These are phyloP conservation scores for Melipona quadrifasciata DNA, from an alignment of 1,140 invertebrate species.

Conservation along the genomic window DNA sequence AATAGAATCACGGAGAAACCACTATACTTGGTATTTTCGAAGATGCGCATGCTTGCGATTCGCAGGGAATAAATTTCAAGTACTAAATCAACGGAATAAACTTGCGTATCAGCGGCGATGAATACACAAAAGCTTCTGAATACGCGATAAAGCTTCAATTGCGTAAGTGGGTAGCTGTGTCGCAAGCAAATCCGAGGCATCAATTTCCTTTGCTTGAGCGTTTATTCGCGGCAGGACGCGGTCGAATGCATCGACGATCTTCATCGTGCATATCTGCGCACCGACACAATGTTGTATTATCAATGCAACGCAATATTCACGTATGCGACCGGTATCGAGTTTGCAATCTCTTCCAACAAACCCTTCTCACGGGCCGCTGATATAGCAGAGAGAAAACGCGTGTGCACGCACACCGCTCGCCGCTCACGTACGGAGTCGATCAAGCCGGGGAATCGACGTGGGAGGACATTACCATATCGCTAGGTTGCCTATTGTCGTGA, in stretches of 20 bases:
- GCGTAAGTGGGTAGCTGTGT: not conserved
- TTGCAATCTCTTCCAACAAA: constrained; percentile 36
- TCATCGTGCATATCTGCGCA: constrained; percentile 27
- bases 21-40: too few species aligned
- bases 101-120: too few species aligned
- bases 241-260: constrained; percentile 32
- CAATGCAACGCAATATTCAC: constrained; percentile 44
- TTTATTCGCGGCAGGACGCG: constrained; percentile 13
- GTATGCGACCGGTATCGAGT: constrained; percentile 38
- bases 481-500: constrained; percentile 68
- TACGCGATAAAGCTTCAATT: not conserved
- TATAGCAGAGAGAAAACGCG: not conserved
- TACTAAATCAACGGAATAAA: not conserved
- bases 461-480: constrained; percentile 73
- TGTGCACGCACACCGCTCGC: not conserved
- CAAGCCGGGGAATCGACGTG: constrained; percentile 59
- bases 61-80: not conserved
- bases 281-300: constrained; percentile 26
- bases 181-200: not conserved
- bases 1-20: too few species aligned
- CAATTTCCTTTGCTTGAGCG: not conserved
- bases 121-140: not conserved
- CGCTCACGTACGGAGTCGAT: constrained; percentile 16
- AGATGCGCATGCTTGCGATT: too few species aligned
- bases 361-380: constrained; percentile 30